Base-by-base conservation (phyloP, 2,113 vertebrate species). In the Chionodraco myersi region DNA sequence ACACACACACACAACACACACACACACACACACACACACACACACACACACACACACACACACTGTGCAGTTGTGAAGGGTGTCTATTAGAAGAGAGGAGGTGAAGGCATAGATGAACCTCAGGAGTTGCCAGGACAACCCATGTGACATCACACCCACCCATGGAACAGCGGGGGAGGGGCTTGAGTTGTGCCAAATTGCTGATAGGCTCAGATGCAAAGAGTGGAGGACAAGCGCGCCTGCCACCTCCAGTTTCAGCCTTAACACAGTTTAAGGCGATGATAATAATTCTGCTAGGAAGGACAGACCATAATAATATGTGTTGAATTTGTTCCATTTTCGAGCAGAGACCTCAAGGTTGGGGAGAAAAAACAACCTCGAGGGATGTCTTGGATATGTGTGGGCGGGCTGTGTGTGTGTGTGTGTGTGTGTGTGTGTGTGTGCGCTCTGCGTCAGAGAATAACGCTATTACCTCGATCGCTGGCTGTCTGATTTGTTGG, bases 401-500 rank as follows among this genome's bases (percentile, higher is more conserved):
- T 73, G 58, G 59, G 30, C 76, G 14, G 65, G 56, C 49, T 21
- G 48, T 60, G 14, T 56, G 64, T 49, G 30, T 36, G 64, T 58
- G 59, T 26, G 64, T 58, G 59, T 26, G 21, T 21, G 48, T 60
- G 14, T 56, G 64, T 49, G 30, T 26, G 64, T 58, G 59, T 26
- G 58, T 53, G 2, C 18, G 1, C 62, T 30, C 41, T 23, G 58
- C 83, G 67, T 86, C 30, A n/a, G 67, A 78, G 61, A 72, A 64
- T 80, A 84, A 82, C 72, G 49, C 71, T 52, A 73, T 91, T 89
- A 86, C 85, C 86, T 74, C 48, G 23, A 86, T 75, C 79, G 12
- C 75, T 86, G 81, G 77, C 79, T 49, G 83, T 88, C 88, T 92
- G 92, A 92, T 92, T 93, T 92, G 92, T 92, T 91, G 89, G 88